A percentile compares a stretch with the other conserved stretches of the same genome.
These are phyloP conservation scores for Acrocephalus kingi DNA, from an alignment of 2,113 vertebrate genomes.

Conservation along the genomic window DNA sequence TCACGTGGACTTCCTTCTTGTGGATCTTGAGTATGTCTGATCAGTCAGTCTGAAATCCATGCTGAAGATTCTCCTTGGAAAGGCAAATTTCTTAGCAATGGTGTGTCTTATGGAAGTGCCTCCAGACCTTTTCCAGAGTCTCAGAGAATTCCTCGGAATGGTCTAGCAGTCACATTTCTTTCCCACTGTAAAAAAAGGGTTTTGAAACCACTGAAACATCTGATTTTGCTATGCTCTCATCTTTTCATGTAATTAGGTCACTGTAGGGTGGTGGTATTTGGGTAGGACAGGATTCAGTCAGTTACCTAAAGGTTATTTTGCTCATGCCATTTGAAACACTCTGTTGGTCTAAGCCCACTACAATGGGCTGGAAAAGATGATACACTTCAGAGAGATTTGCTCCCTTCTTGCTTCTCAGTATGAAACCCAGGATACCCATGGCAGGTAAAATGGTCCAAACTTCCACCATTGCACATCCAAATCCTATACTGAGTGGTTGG, in stretches of 20 bases:
- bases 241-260: neutral
- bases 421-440: neutral
- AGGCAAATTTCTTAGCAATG: neutral
- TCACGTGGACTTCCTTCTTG: neutral
- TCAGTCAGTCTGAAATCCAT: neutral
- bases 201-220: neutral
- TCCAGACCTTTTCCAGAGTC: neutral
- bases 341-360: neutral
- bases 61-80: neutral
- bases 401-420: neutral
- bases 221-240: neutral
- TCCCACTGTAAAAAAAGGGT: neutral
- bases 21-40: neutral
- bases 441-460: neutral
- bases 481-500: accelerated
- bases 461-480: neutral
- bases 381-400: neutral
- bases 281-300: neutral
- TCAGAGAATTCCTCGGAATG: neutral
- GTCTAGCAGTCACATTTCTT: neutral
- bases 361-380: neutral
- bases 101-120: neutral
- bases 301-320: neutral
- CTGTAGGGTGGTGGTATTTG: neutral
- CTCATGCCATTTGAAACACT: neutral